phyloP scores from a whole-genome alignment of 1,140 invertebrate species.

The Papilio machaon region DNA sequence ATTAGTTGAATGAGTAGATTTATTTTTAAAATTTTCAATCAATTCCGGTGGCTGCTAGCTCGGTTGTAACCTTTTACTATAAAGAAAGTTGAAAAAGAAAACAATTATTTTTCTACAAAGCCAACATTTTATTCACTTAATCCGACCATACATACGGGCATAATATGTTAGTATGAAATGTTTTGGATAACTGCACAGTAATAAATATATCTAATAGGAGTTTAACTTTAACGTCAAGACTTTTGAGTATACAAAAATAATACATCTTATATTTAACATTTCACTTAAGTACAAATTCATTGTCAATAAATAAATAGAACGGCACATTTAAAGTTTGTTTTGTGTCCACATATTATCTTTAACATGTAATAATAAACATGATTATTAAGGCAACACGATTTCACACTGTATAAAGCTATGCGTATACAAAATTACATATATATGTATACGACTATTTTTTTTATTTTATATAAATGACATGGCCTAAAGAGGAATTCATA shows the following conservation, averaged over 20 bases:
- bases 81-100: slow-evolving; percentile 9
- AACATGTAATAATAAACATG: slow-evolving; percentile 38
- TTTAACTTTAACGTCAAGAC: slow-evolving; percentile 19
- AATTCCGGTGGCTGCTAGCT: too few species aligned
- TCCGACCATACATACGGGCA: slow-evolving; percentile 38
- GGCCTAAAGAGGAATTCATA: neutral
- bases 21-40: too few species aligned
- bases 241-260: slow-evolving; percentile 33
- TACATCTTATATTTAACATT: slow-evolving; percentile 31
- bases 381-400: slow-evolving; percentile 57
- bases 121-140: slow-evolving; percentile 45
- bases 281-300: slow-evolving; percentile 26
- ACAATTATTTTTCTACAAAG: slow-evolving; percentile 39
- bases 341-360: neutral
- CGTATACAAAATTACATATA: slow-evolving; percentile 12
- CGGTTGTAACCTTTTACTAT: too few species aligned
- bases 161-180: slow-evolving; percentile 36
- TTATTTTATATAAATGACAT: neutral
- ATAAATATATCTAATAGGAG: slow-evolving; percentile 37
- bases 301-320: slow-evolving; percentile 36
- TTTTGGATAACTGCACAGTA: slow-evolving; percentile 19
- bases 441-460: neutral
- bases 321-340: slow-evolving; percentile 20
- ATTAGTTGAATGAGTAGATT: too few species aligned
- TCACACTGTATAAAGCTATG: slow-evolving; percentile 33